A percentile compares a stretch with the other conserved stretches of the same genome.
phyloP scores from a whole-genome alignment of 2,113 vertebrate genomes.

The Carassius auratus region DNA sequence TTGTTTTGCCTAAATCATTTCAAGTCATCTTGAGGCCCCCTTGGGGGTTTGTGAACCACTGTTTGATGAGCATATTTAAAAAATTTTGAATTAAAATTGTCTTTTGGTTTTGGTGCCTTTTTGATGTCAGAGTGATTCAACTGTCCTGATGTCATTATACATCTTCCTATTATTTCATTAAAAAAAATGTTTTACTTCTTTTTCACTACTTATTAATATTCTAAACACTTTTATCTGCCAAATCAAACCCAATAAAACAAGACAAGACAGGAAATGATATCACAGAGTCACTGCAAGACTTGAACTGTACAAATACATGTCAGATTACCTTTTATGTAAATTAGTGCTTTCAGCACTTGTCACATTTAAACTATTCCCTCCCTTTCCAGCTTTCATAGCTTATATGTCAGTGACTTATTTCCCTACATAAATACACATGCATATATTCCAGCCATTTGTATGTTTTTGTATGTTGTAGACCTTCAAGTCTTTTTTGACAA shows the following conservation, averaged over 20 bases:
- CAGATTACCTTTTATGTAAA: neutral
- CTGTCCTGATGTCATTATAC: too few relatives aligned
- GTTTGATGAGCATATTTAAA: too few relatives aligned
- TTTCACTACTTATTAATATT: neutral
- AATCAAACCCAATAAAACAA: neutral
- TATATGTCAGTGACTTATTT: neutral
- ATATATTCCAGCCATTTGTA: neutral
- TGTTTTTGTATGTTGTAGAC: neutral
- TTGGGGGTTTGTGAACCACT: too few relatives aligned
- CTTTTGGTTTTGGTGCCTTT: too few relatives aligned
- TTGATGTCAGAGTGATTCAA: too few relatives aligned
- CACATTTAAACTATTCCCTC: neutral
- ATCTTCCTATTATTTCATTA: neutral
- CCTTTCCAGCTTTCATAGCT: neutral
- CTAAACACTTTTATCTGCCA: neutral
- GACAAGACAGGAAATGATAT: neutral
- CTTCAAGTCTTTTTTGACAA: neutral
- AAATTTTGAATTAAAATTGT: too few relatives aligned
- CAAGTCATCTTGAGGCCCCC: too few relatives aligned
- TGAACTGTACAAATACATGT: neutral
- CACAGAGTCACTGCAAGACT: neutral
- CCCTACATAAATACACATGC: neutral
- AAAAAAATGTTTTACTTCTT: neutral
- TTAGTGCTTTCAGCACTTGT: neutral
- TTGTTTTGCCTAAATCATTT: too few relatives aligned